These are phyloP conservation scores for Aleiodes leptofemur DNA, from an alignment of 2,888 invertebrate genomes.

Conservation along the genomic window DNA sequence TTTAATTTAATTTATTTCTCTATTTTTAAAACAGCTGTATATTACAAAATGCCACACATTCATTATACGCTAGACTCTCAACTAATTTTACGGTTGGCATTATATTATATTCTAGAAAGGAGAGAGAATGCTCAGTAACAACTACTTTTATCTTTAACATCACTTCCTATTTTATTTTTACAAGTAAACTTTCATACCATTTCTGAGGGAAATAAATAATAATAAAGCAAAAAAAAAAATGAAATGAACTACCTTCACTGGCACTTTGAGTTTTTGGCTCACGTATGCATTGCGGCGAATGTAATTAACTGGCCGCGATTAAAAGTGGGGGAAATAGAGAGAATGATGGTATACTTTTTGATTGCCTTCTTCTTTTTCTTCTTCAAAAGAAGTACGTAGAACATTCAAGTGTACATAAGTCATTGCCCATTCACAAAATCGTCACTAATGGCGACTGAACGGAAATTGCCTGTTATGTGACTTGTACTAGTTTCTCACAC, in stretches of 20 bases:
- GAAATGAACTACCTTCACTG: neutral
- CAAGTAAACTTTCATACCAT: neutral
- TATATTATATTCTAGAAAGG: too few relatives aligned
- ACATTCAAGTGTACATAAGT: constrained; percentile 4
- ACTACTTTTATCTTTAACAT: too few relatives aligned
- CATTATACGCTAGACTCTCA: too few relatives aligned
- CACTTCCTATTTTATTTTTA: too few relatives aligned
- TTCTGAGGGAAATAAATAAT: neutral
- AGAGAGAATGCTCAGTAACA: constrained; percentile 1
- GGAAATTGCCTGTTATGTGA: constrained; percentile 22
- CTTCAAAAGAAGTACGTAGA: constrained; percentile 12
- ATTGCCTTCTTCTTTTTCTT: constrained; percentile 9
- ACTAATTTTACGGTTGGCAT: too few relatives aligned
- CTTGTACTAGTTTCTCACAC: neutral
- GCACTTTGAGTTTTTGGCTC: neutral
- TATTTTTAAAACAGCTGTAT: neutral
- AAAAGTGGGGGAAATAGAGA: too few relatives aligned
- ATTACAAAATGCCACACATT: too few relatives aligned
- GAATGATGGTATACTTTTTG: constrained; percentile 30
- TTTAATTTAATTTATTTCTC: neutral
- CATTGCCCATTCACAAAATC: constrained; percentile 7
- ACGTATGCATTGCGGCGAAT: constrained; percentile 15
- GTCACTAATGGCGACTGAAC: neutral
- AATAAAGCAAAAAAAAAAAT: too few relatives aligned
- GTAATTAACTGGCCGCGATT: constrained; percentile 5